Evolutionary conservation across 2,113 vertebrate species (phyloP), one percentile per base, ranked within the genome.

Genomic region (Osmerus eperlanus): DNA sequence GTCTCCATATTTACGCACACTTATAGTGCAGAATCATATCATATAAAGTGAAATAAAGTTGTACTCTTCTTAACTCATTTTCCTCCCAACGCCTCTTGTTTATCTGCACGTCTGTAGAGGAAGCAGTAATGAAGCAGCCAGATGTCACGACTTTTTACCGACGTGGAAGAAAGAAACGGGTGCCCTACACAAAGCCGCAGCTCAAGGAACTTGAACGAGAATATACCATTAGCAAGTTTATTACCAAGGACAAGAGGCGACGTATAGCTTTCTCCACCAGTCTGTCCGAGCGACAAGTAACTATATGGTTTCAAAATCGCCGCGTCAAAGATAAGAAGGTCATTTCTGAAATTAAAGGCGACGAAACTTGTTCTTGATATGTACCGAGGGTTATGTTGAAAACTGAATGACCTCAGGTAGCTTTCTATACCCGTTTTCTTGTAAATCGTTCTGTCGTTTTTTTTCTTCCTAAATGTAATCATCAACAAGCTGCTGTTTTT

Each of bases 191-290:
- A 5, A 88, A 84, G 55, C 21, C 69, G 16, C 84, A 87, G 67
- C 72, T 82, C 83, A 80, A 77, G 81, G 92, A 93, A 84, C 92
- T 94, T 88, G 92, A 93, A 90, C 89, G 89, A 87, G 91, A 95
- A 88, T 95, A 95, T 86, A 94, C 90, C 88, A 82, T 94, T 88
- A 94, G 94, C 92, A 98, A 98, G 93, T 98, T 99, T 94, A 98
- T 99, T 92, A 98, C 96, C 93, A 98, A 98, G 93, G 96, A 98
- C 91, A 99, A 96, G 92, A 90, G 96, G 92, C 90, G 93, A 87
- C 93, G 92, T 84, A 96, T 94, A 83, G 94, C 94, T 14, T 93
- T 94, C 76, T 94, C 94, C 82, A 96, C 91, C 77, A 93, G 91
- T 83, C 92, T 95, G 79, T 93, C 96, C 2, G 93, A 92, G 78